Evolutionary conservation across 2,797 vertebrate genomes (phyloP), one percentile per base, ranked within the genome.

Genomic region (Poecilia gillii): DNA sequence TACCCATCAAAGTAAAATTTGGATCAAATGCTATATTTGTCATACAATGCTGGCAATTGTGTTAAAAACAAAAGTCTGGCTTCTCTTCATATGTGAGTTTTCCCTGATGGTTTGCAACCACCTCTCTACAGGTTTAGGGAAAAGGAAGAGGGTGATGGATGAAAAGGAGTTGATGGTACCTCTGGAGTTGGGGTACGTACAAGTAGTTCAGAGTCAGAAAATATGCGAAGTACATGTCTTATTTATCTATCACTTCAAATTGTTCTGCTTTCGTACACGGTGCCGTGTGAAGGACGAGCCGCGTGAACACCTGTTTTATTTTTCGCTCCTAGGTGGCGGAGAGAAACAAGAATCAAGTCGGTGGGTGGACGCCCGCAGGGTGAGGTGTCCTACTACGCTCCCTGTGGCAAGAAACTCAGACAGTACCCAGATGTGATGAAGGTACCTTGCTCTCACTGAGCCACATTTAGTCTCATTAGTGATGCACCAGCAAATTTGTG

Each of bases 401-500:
- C 98, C 1, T 99, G 98, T 90, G 98, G 98, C 80, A 99, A 99
- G 96, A 98, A 99, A 90, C 94, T 99, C 85, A 96, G 98, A 70
- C 98, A 99, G 93, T 99, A 98, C 92, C 97, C 98, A 79, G 98
- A 99, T 90, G 97, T 99, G 85, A 96, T 98, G 94, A 99, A 99
- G 98, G 92, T 93, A 93, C 77, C 64, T 77, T 6, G 47, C 73
- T 81, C 77, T 53, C 80, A 33, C 72, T 64, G 73, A 16, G 33
- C 77, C 70, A 53, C 79, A 70, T 79, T n/a, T 45, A 49, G 66
- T 74, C 53, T 83, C 14, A 84, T 81, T 80, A 72, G 49, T 79
- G 82, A 89, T 85, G 76, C 89, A 85, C 45, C 83, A 78, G 88
- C 86, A 90, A 72, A 82, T 82, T 90, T 82, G 72, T 85, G 83